A percentile compares a stretch with the other conserved stretches of the same genome.
Conservation (phyloP, 2,797 vertebrate species). For the Malurus splendens region DNA sequence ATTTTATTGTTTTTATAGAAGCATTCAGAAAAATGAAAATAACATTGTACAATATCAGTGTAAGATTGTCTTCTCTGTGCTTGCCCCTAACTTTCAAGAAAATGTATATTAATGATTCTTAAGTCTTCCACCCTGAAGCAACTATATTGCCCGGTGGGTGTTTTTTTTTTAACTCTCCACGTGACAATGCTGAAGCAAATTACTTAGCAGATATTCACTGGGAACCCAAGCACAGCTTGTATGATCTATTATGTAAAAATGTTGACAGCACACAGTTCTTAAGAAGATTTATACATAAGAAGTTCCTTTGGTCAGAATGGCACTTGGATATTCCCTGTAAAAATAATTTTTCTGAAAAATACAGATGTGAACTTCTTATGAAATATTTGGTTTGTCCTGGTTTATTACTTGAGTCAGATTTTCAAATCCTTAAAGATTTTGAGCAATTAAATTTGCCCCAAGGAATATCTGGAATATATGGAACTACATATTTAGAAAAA, state of each 20-base stretch:
- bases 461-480: background rate
- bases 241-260: conserved; percentile 33
- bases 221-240: background rate
- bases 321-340: background rate
- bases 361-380: background rate
- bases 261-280: background rate
- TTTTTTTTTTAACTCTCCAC: conserved; percentile 7
- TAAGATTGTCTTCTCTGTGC: conserved; percentile 12
- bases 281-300: background rate
- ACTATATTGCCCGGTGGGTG: background rate
- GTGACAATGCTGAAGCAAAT: conserved; percentile 18
- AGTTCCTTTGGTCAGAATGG: background rate
- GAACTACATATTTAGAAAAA: background rate
- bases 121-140: conserved; percentile 7
- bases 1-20: background rate
- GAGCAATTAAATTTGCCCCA: background rate
- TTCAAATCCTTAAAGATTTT: background rate
- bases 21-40: background rate
- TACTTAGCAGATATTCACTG: conserved; percentile 19
- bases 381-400: background rate
- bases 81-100: conserved; percentile 4
- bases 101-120: conserved; percentile 21
- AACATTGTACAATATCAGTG: background rate
- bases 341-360: background rate
- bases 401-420: background rate